A percentile compares a stretch with the other conserved stretches of the same genome.
These are phyloP conservation scores for Coptotermes formosanus DNA, from an alignment of 1,140 invertebrate species.

Conservation along the genomic window DNA sequence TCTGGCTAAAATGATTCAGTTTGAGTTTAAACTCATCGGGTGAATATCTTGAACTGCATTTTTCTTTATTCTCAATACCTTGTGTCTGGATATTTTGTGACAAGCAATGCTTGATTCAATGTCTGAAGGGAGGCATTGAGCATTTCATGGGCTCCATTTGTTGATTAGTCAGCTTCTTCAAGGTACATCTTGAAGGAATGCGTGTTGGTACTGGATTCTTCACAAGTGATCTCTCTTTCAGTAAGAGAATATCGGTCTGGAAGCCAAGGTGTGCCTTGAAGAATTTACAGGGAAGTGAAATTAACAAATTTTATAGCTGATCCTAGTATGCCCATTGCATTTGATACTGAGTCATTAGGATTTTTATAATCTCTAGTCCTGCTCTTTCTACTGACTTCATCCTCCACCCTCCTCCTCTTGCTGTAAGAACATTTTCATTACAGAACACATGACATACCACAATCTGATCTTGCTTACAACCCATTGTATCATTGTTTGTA, in stretches of 20 bases:
- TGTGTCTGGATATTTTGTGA: conserved; percentile 33
- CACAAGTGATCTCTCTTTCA: background rate
- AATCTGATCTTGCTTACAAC: conserved; percentile 28
- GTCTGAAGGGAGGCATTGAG: conserved; percentile 27
- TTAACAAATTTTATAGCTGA: conserved; percentile 33
- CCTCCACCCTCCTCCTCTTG: background rate
- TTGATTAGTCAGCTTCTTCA: conserved; percentile 28
- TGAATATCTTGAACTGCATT: conserved; percentile 36
- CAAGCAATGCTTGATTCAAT: conserved; percentile 33
- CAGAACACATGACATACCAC: background rate
- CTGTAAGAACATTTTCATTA: conserved; percentile 30
- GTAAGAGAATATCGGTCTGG: background rate
- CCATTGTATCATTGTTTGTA: conserved; percentile 30
- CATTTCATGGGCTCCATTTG: conserved; percentile 7
- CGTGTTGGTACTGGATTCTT: background rate
- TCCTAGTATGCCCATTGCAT: conserved; percentile 37
- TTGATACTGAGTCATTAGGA: conserved; percentile 36
- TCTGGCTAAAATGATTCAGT: conserved; percentile 35
- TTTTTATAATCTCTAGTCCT: conserved; percentile 40
- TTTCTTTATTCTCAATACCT: conserved; percentile 35
- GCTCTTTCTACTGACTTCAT: conserved; percentile 35
- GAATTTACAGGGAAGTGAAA: conserved; percentile 29
- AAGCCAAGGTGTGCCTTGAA: conserved; percentile 35
- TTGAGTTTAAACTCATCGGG: conserved; percentile 33
- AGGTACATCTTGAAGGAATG: conserved; percentile 34